A percentile compares a stretch with the other conserved stretches of the same genome.
These are phyloP conservation scores for Rutilus rutilus DNA, from an alignment of 2,113 vertebrate genomes.

Conservation along the genomic window DNA sequence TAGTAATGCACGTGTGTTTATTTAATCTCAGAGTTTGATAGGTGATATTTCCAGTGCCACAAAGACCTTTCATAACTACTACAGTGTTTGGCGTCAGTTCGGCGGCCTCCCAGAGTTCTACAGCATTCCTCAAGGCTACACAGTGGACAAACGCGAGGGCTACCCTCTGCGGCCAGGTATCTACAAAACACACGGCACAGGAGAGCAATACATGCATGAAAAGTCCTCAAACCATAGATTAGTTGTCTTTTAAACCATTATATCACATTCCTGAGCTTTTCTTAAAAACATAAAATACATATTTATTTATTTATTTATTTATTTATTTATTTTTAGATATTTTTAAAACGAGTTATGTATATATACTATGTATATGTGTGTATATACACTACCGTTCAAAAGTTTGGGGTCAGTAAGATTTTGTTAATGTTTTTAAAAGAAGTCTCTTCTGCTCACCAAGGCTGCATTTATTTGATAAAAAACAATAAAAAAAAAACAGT, in stretches of 20 bases:
- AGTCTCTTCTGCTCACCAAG: no score
- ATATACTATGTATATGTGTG: no score
- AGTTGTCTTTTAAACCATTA: background rate
- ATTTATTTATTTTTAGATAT: no score
- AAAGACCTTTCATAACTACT: conserved; percentile 96
- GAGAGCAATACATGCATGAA: no score
- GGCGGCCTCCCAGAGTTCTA: conserved; percentile 97
- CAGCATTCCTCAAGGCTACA: conserved; percentile 97
- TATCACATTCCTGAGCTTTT: background rate
- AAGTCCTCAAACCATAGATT: no score
- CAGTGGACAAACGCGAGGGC: conserved; percentile 96
- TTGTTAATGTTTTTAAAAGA: no score
- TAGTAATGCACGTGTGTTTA: background rate
- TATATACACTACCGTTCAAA: no score
- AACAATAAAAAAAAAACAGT: no score
- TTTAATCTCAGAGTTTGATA: conserved; percentile 82
- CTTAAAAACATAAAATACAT: background rate
- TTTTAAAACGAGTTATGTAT: no score
- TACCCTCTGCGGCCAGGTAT: conserved; percentile 94
- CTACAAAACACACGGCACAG: background rate
- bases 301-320: background rate
- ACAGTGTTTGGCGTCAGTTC: conserved; percentile 97
- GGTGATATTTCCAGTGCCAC: conserved; percentile 90
- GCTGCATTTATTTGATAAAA: no score
- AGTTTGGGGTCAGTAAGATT: no score